Conservation (phyloP, 2,113 vertebrate species). For the Zapornia atra region DNA sequence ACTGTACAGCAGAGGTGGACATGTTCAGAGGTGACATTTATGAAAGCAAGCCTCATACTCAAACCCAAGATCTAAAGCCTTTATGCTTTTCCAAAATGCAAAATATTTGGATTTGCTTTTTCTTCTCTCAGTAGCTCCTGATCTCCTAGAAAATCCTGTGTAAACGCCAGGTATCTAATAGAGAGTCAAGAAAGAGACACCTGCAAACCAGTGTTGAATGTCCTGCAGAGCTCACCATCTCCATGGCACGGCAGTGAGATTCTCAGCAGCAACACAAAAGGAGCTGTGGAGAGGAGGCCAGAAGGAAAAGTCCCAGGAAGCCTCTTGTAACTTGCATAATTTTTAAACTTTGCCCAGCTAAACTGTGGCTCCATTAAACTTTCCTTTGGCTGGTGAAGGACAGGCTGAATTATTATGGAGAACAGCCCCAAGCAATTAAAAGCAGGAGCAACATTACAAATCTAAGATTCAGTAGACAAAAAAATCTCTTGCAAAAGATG, state of each 20-base stretch:
- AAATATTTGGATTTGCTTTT: background rate
- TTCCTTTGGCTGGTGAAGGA: slow-evolving; percentile 5
- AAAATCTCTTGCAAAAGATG: slow-evolving; percentile 39
- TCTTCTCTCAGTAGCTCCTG: background rate
- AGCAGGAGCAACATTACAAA: slow-evolving; percentile 11
- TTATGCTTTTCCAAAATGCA: background rate
- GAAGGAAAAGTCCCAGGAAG: slow-evolving; percentile 17
- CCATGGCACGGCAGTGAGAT: rapidly evolving
- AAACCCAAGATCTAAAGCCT: background rate
- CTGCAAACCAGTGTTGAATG: background rate
- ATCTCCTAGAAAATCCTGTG: background rate
- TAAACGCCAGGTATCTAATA: background rate
- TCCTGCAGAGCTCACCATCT: background rate
- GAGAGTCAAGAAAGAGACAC: background rate
- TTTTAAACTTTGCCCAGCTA: slow-evolving; percentile 18
- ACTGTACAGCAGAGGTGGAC: background rate
- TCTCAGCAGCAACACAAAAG: background rate
- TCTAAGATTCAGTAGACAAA: slow-evolving; percentile 6
- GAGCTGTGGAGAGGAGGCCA: rapidly evolving
- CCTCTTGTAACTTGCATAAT: background rate
- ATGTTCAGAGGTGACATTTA: background rate
- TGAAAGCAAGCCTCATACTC: background rate
- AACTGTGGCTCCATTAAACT: slow-evolving; percentile 40
- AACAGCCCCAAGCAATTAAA: slow-evolving; percentile 40
- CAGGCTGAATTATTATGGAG: background rate